A percentile compares a stretch with the other conserved stretches of the same genome.
These are phyloP conservation scores for Trididemnum miniatum DNA, from an alignment of 23 tunicate genomes.

Conservation along the genomic window DNA sequence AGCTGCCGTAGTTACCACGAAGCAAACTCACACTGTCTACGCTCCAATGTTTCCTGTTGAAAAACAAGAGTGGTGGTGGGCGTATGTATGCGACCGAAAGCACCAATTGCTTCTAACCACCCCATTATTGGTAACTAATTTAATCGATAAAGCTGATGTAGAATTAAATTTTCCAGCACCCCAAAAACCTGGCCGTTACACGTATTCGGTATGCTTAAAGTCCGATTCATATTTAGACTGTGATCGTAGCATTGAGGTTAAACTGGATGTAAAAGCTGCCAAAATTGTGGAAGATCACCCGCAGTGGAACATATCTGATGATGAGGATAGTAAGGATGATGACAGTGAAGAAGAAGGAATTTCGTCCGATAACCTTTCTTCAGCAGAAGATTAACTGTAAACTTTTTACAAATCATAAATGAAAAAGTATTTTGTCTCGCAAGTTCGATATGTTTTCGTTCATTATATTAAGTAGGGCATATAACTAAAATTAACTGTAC, in stretches of 20 bases:
- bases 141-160: conserved; percentile 39
- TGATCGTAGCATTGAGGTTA: conserved; percentile 51
- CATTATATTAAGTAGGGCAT: too few species aligned
- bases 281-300: conserved; percentile 84
- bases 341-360: conserved; percentile 95
- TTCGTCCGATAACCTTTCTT: conserved; percentile 75
- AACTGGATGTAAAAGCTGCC: conserved; percentile 81
- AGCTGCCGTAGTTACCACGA: conserved; percentile 23
- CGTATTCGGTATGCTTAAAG: conserved; percentile 73
- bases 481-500: too few species aligned
- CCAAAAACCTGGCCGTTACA: conserved; percentile 76
- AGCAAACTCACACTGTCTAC: conserved; percentile 93
- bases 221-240: conserved; percentile 90
- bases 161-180: conserved; percentile 97
- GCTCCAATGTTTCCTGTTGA: conserved; percentile 85
- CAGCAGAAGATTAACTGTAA: conserved; percentile 23
- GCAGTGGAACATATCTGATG: conserved; percentile 87
- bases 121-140: conserved; percentile 68
- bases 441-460: too few species aligned
- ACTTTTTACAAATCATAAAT: not conserved
- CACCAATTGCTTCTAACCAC: conserved; percentile 65
- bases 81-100: conserved; percentile 77
- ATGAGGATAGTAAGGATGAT: conserved; percentile 52
- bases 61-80: conserved; percentile 99
- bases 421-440: too few species aligned